These are phyloP conservation scores for Sarcophilus harrisii DNA, from an alignment of 2,797 vertebrate species.

Conservation along the genomic window DNA sequence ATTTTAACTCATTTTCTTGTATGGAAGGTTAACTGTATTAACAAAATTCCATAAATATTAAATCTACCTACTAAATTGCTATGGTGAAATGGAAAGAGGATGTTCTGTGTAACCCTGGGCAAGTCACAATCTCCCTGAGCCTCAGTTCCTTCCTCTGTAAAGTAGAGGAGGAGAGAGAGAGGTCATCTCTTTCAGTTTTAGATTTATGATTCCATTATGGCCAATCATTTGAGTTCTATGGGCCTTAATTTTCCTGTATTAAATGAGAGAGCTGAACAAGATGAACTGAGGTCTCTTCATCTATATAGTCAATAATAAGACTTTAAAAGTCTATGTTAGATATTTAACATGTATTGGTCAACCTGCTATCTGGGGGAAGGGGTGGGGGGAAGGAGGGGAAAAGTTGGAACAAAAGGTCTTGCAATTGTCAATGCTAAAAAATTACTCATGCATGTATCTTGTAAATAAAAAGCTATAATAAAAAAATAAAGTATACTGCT, in stretches of 20 bases:
- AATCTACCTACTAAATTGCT: constrained; percentile 44
- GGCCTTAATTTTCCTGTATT: neutral
- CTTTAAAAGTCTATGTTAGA: constrained; percentile 19
- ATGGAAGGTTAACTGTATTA: constrained; percentile 31
- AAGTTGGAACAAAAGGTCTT: too few species aligned
- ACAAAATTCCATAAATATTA: constrained; percentile 46
- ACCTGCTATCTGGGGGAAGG: too few species aligned
- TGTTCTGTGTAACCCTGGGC: neutral
- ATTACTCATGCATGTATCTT: too few species aligned
- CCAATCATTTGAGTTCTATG: neutral
- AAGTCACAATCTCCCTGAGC: neutral
- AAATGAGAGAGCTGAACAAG: neutral
- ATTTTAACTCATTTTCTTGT: constrained; percentile 40
- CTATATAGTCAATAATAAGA: neutral
- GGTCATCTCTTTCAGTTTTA: neutral
- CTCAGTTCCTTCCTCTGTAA: neutral
- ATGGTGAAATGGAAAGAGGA: constrained; percentile 3
- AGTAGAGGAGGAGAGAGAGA: neutral
- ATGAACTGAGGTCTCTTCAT: neutral
- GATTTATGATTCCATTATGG: neutral
- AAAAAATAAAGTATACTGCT: too few species aligned
- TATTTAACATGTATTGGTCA: too few species aligned
- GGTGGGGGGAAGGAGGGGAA: too few species aligned
- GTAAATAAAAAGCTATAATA: too few species aligned
- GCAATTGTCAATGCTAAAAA: too few species aligned